Evolutionary conservation across 2,888 invertebrate genomes (phyloP), one percentile per base, ranked within the genome.

Genomic region (Linyphia triangularis): DNA sequence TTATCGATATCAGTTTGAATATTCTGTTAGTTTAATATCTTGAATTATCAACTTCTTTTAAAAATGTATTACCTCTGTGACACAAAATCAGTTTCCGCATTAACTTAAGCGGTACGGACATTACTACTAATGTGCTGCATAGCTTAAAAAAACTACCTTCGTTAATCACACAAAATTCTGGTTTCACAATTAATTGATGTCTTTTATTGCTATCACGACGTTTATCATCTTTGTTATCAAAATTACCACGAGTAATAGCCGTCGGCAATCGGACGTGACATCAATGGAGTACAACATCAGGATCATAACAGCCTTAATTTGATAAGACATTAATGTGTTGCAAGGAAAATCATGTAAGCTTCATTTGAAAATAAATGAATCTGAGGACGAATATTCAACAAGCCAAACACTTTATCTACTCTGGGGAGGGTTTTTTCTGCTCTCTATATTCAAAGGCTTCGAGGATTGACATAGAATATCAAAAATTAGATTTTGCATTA

Each of bases 191-290:
- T 77, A 77, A 77, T 77, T 63, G 37, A 26, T 63, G 77, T 24
- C 77, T 63, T 40, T 28, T 61, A 77, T 51, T 43, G 22, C 30
- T 28, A 59, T 77, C 77, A 24, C 40, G n/a, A 33, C 77, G 63
- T 77, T 77, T 63, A 77, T 77, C 77, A 61, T 77, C 26, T 37
- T 77, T 77, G 77, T 77, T 77, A 77, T 77, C 63, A 26, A 77
- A 37, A 70, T 13, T 16, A 51, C 13, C 51, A 5, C 51, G 16
- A 51, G 51, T n/a, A 51, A 51, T 51, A n/a, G 5, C 51, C 51
- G 5, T 16, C n/a, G 51, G 51, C 51, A 51, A 51, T 51, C 16
- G 51, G 51, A 51, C 51, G 51, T 51, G 51, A 51, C 51, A 51
- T 51, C 51, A 51, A 51, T 51, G 51, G 16, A 0, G 51, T 51